phyloP scores from a whole-genome alignment of 2,888 invertebrate genomes.

The Diarsia dahlii region DNA sequence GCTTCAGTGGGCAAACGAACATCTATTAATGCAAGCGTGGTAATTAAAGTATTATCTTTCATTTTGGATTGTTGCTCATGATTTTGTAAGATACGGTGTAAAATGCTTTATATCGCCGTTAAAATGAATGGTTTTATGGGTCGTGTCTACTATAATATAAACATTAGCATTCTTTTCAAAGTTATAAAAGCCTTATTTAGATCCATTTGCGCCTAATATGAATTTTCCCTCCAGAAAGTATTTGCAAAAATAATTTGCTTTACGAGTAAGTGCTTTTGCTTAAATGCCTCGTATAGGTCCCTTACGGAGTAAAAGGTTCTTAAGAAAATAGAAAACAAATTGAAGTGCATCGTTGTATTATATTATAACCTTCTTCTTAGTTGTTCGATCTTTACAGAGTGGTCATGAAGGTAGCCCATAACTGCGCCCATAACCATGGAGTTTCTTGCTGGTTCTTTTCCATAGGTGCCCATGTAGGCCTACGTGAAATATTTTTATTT shows the following conservation, averaged over 20 bases:
- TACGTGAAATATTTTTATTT: too few species aligned
- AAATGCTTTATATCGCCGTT: too few species aligned
- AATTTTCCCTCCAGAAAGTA: not conserved
- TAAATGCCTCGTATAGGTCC: too few species aligned
- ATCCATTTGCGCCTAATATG: conserved; percentile 11
- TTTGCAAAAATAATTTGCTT: conserved; percentile 18
- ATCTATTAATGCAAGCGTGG: too few species aligned
- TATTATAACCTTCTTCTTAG: not conserved
- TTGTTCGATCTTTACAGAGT: not conserved
- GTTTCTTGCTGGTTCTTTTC: too few species aligned
- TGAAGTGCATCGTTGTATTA: conserved; percentile 6
- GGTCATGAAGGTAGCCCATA: not conserved
- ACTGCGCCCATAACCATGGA: not conserved
- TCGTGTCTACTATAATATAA: not conserved
- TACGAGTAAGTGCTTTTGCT: conserved; percentile 24
- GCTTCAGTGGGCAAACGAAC: not conserved
- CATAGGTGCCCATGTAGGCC: too few species aligned
- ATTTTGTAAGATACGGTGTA: not conserved
- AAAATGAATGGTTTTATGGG: too few species aligned
- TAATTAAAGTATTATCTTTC: not conserved
- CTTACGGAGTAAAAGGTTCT: not conserved
- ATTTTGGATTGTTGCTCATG: not conserved
- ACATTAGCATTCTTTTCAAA: not conserved
- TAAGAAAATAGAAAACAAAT: not conserved
- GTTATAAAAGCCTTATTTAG: not conserved